Conservation (phyloP, 2,797 vertebrate species). For the Halcyon leucocephala region DNA sequence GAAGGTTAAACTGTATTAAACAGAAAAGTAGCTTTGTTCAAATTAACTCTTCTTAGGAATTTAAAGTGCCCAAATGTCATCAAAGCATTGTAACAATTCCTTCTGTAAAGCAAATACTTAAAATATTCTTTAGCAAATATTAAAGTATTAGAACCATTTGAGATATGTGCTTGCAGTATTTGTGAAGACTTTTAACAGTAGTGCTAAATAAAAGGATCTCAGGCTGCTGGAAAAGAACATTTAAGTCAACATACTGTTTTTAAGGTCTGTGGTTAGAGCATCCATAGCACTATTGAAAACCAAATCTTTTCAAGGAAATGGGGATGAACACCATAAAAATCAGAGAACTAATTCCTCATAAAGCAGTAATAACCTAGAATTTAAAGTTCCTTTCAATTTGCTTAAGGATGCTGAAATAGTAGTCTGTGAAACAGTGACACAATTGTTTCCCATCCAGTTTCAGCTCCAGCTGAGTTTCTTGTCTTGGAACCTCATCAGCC, state of each 20-base stretch:
- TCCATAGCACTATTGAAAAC: neutral
- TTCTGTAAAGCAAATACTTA: conserved; percentile 53
- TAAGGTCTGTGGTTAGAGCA: neutral
- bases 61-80: neutral
- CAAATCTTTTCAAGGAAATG: neutral
- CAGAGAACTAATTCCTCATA: neutral
- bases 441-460: neutral
- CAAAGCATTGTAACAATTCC: neutral
- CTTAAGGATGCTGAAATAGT: neutral
- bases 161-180: neutral
- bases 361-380: neutral
- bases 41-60: neutral
- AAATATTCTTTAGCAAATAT: conserved; percentile 27
- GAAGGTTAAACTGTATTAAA: neutral
- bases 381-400: neutral
- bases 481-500: neutral
- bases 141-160: neutral
- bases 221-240: neutral
- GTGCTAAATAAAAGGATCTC: neutral
- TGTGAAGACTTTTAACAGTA: neutral
- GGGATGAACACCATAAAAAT: neutral
- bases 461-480: neutral
- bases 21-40: conserved; percentile 17
- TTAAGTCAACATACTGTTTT: neutral
- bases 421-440: neutral